Evolutionary conservation across 92 coral and sea anemone genomes (phyloP).

Genomic region (Porites cylindrica): DNA sequence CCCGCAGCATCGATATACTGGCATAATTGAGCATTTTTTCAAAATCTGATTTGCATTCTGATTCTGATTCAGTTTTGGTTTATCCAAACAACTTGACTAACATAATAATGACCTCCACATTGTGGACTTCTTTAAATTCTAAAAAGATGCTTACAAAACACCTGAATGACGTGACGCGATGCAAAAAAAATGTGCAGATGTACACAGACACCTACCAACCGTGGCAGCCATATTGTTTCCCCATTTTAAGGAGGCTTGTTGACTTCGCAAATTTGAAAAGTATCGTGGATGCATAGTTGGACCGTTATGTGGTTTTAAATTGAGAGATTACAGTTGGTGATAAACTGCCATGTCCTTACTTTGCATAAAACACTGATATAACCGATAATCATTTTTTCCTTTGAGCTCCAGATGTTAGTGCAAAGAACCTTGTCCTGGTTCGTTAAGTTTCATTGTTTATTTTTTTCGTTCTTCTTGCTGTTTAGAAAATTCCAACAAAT

Average conservation of each 20-base stretch:
- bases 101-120: background rate
- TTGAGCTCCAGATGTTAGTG: background rate
- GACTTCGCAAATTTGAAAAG: too few species aligned
- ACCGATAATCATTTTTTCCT: background rate
- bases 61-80: background rate
- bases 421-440: conserved; percentile 28
- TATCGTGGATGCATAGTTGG: background rate
- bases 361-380: too few species aligned
- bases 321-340: background rate
- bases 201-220: background rate
- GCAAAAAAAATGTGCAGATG: background rate
- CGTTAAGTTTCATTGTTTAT: conserved; percentile 17
- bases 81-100: background rate
- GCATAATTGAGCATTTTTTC: too few species aligned
- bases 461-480: conserved; percentile 38
- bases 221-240: background rate
- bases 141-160: background rate
- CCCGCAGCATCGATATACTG: too few species aligned
- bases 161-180: background rate
- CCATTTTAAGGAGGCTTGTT: background rate
- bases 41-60: too few species aligned
- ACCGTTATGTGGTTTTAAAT: conserved; percentile 30
- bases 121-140: background rate
- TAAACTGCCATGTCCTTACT: too few species aligned
- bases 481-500: conserved; percentile 23